Evolutionary conservation across 2,888 invertebrate species (phyloP).

Genomic region (Eupithecia abbreviata): DNA sequence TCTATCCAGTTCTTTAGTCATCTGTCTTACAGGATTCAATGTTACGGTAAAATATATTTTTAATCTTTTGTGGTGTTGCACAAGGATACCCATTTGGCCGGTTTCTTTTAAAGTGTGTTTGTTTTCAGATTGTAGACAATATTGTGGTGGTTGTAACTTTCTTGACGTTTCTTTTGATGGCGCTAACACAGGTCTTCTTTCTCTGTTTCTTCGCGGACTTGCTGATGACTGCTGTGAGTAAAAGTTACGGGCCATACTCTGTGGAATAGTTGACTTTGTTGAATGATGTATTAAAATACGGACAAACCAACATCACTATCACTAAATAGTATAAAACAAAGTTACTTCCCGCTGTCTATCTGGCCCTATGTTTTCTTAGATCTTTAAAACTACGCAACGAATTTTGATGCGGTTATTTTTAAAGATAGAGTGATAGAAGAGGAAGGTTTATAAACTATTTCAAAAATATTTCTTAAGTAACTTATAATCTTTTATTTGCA

Average conservation of each 20-base stretch:
- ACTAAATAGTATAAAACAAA: too few relatives aligned
- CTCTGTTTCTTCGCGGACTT: constrained; percentile 63
- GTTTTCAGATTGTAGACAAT: constrained; percentile 55
- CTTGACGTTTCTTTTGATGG: constrained; percentile 58
- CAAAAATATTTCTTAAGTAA: too few relatives aligned
- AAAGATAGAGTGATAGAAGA: too few relatives aligned
- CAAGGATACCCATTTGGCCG: neutral
- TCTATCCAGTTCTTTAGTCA: constrained; percentile 60
- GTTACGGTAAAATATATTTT: constrained; percentile 52
- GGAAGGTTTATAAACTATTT: too few relatives aligned
- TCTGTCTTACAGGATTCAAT: constrained; percentile 65
- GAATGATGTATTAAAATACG: neutral
- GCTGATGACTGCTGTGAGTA: constrained; percentile 58
- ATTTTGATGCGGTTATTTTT: too few relatives aligned
- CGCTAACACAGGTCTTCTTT: constrained; percentile 60
- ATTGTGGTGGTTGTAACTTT: constrained; percentile 51
- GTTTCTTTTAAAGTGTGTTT: neutral
- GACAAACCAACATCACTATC: too few relatives aligned
- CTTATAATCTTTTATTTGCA: constrained; percentile 13
- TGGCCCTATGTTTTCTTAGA: too few relatives aligned
- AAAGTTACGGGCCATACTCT: neutral
- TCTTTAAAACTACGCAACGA: too few relatives aligned
- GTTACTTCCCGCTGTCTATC: too few relatives aligned
- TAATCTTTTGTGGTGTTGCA: neutral
- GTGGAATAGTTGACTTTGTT: neutral